These are phyloP conservation scores for Micromesistius poutassou DNA, from an alignment of 2,797 vertebrate genomes.

Conservation along the genomic window DNA sequence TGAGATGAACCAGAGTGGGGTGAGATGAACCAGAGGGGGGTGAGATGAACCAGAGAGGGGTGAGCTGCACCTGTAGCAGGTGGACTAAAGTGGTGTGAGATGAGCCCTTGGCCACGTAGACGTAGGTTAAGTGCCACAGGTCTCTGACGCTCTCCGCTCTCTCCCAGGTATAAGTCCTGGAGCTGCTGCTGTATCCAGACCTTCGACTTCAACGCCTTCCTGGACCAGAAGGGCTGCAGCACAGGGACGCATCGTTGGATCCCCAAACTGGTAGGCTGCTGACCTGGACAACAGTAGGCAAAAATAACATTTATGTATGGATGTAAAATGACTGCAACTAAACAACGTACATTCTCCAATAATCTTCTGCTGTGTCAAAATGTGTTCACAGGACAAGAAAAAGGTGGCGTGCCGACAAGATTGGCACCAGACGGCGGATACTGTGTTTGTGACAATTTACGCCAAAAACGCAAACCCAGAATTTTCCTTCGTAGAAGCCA, in stretches of 20 bases:
- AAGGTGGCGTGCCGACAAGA: constrained; percentile 86
- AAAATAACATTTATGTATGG: not conserved
- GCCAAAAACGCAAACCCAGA: constrained; percentile 83
- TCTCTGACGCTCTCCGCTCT: not conserved
- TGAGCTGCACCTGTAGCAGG: no score
- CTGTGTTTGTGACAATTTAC: constrained; percentile 86
- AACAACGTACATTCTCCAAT: not conserved
- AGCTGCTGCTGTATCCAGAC: constrained; percentile 91
- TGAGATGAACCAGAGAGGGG: no score
- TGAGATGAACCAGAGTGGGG: no score
- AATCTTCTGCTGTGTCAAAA: not conserved
- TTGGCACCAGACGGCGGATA: constrained; percentile 89
- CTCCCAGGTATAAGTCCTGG: constrained; percentile 91
- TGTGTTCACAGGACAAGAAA: constrained; percentile 66
- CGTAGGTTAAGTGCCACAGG: not conserved
- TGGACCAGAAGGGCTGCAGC: constrained; percentile 90
- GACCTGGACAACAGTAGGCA: not conserved
- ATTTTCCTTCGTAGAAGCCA: constrained; percentile 79
- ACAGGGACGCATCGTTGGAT: constrained; percentile 83
- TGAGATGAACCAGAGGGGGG: no score
- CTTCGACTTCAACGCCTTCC: constrained; percentile 85
- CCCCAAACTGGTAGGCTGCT: constrained; percentile 35
- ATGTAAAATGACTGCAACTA: no score
- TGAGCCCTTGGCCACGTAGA: no score
- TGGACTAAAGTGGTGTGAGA: no score